phyloP scores from a whole-genome alignment of 2,113 vertebrate genomes.

The human (Homo sapiens) region GRCh38 chr1:14224001-14224500 shows the following conservation, averaged over 20 bases:
- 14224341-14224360: neutral
- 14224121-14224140: constrained; percentile 1
- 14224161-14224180: neutral
- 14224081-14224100: neutral
- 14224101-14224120: neutral
- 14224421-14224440: neutral
- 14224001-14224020: neutral
- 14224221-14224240: neutral
- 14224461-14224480: neutral
- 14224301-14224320: too few species aligned
- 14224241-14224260: neutral
- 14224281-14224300: neutral
- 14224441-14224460: neutral
- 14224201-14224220: neutral
- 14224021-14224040: neutral
- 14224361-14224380: neutral
- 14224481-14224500: neutral
- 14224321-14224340: neutral
- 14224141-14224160: neutral
- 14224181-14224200: neutral
- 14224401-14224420: neutral
- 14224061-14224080: neutral
- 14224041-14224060: neutral
- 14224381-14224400: neutral
- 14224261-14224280: neutral